These are phyloP conservation scores for Phania funesta DNA, from an alignment of 2,888 invertebrate species.

Conservation along the genomic window DNA sequence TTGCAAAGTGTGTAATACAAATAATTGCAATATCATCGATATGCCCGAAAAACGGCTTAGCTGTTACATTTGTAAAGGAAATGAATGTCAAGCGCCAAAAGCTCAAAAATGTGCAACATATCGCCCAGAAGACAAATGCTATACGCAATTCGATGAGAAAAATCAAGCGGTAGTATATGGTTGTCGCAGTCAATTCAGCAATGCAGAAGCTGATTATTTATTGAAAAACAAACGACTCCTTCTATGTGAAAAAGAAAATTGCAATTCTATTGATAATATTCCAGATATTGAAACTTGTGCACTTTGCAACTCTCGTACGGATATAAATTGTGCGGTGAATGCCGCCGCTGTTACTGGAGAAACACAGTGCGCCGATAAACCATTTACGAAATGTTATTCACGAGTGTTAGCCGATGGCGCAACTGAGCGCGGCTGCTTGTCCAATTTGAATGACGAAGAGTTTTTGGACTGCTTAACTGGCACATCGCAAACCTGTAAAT, in stretches of 20 bases:
- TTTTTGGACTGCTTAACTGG: slow-evolving; percentile 75
- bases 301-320: slow-evolving; percentile 76
- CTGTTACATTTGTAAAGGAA: slow-evolving; percentile 72
- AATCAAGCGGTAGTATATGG: slow-evolving; percentile 69
- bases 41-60: slow-evolving; percentile 71
- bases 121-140: slow-evolving; percentile 74
- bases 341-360: slow-evolving; percentile 66
- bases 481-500: slow-evolving; percentile 71
- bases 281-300: slow-evolving; percentile 70
- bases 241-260: slow-evolving; percentile 72
- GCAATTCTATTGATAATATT: slow-evolving; percentile 71
- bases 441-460: slow-evolving; percentile 74
- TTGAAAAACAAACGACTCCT: slow-evolving; percentile 71
- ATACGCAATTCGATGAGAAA: slow-evolving; percentile 73
- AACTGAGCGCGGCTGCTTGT: slow-evolving; percentile 77
- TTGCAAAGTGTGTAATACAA: slow-evolving; percentile 71
- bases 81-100: slow-evolving; percentile 71
- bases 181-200: slow-evolving; percentile 74
- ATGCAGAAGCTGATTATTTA: slow-evolving; percentile 71
- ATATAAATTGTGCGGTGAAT: slow-evolving; percentile 71
- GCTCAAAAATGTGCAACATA: slow-evolving; percentile 70
- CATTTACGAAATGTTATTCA: slow-evolving; percentile 74
- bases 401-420: slow-evolving; percentile 74
- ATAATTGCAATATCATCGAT: slow-evolving; percentile 71
- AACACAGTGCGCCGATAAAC: slow-evolving; percentile 69